Percentiles rank a stretch among this genome's conserved stretches.
These are phyloP conservation scores for Rhombomys opimus DNA, from an alignment of 2,113 vertebrate genomes.

Conservation along the genomic window DNA sequence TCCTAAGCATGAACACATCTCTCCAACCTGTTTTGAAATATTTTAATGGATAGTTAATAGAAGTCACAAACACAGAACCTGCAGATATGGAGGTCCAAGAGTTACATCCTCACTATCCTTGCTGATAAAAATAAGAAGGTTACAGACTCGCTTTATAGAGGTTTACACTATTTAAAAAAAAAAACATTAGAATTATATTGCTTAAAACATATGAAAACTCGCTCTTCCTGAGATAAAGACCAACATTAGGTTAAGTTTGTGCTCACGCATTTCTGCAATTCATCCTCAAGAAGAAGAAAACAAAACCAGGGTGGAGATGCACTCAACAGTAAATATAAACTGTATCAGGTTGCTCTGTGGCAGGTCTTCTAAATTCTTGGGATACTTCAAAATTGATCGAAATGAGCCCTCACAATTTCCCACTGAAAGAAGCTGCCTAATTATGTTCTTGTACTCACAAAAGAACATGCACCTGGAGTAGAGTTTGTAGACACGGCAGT, in stretches of 20 bases:
- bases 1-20: not conserved
- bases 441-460: not conserved
- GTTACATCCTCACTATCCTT: not conserved
- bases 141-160: not conserved
- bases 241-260: not conserved
- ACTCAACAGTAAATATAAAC: not conserved
- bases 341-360: not conserved
- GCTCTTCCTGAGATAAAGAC: not conserved
- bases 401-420: not conserved
- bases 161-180: not conserved
- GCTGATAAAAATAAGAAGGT: not conserved
- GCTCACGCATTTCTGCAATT: not conserved
- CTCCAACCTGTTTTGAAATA: not conserved
- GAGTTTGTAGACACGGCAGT: not conserved
- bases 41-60: not conserved
- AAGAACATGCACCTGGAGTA: not conserved
- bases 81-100: not conserved
- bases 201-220: not conserved
- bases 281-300: not conserved
- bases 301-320: not conserved
- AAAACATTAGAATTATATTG: not conserved
- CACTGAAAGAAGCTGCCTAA: not conserved
- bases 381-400: not conserved
- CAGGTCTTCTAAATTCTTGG: not conserved
- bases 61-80: not conserved